Evolutionary conservation across 2,113 vertebrate species (phyloP), one percentile per base, ranked within the genome.

Genomic region (Hepsetus odoe): DNA sequence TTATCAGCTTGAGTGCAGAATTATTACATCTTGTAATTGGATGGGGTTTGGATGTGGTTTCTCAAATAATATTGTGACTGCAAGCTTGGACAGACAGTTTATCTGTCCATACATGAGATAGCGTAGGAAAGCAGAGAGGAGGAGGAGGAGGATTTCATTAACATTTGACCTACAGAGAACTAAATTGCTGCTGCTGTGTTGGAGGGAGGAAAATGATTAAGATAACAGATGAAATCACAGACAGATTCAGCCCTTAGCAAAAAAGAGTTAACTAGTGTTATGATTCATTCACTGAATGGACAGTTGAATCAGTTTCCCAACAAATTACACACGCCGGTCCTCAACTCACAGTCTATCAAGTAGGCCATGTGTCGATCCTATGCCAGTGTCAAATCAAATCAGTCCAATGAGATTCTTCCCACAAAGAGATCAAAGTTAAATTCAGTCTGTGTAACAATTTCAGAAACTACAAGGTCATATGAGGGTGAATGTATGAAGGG

Each of bases 1-100:
- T 96, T 96, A 95, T 94, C 92, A 95, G 94, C 95, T 92, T 92
- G 92, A 95, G 88, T 95, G 94, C 95, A 95, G 95, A 95, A 95
- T 95, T 96, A 95, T 95, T 96, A 96, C 95, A 96, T 94, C 94
- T 95, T 96, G 94, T 96, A 95, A 96, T 96, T 96, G 95, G 94
- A 96, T 96, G 95, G 94, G 92, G 93, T 85, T 89, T 82, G 62
- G 84, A 77, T 76, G 71, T 71, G 78, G 81, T 82, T 85, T 75
- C 69, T 80, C 40, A 40, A 59, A 83, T 82, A 85, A 85, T 83
- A 83, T 85, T 87, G 85, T 83, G 85, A 87, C 86, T 87, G 86
- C 75, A 84, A 83, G 86, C 85, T 85, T 88, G 82, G 83, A 86
- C 87, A 84, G 81, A 82, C 83, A 87, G 81, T 79, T 90, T 88